These are phyloP conservation scores for Spilogale gracilis DNA, from an alignment of 2,113 vertebrate species.

Conservation along the genomic window DNA sequence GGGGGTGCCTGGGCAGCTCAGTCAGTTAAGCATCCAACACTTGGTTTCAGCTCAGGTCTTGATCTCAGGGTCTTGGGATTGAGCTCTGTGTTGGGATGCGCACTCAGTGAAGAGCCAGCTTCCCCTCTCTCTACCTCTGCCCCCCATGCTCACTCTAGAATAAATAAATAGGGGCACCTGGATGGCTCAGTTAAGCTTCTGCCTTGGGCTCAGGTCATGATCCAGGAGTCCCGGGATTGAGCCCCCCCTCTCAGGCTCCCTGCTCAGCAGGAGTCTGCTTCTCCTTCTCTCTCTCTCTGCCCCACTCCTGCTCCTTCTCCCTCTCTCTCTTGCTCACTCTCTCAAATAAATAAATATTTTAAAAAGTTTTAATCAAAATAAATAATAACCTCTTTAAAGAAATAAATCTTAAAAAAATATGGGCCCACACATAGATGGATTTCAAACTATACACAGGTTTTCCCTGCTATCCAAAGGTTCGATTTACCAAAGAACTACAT, in stretches of 20 bases:
- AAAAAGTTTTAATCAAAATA: not conserved
- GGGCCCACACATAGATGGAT: not conserved
- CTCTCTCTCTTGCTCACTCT: too few relatives aligned
- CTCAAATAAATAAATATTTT: not conserved
- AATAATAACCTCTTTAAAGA: not conserved
- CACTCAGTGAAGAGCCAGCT: not conserved
- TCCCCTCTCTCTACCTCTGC: not conserved
- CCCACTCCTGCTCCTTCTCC: too few relatives aligned
- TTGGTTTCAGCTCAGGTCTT: not conserved
- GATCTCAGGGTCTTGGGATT: too few relatives aligned
- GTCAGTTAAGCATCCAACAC: not conserved
- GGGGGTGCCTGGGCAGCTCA: not conserved
- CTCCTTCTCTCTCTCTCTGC: too few relatives aligned
- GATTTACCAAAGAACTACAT: not conserved
- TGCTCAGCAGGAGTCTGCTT: too few relatives aligned
- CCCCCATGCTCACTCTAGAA: not conserved
- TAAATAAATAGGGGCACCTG: too few relatives aligned
- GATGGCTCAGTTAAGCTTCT: too few relatives aligned
- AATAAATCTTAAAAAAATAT: not conserved
- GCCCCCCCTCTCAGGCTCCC: too few relatives aligned
- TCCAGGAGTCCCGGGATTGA: too few relatives aligned
- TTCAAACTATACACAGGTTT: not conserved
- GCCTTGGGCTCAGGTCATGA: too few relatives aligned
- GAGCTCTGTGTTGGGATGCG: not conserved
- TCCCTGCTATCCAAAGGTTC: not conserved